A percentile compares a stretch with the other conserved stretches of the same genome.
These are phyloP conservation scores for Danio choprae DNA, from an alignment of 2,797 vertebrate species.

Conservation along the genomic window DNA sequence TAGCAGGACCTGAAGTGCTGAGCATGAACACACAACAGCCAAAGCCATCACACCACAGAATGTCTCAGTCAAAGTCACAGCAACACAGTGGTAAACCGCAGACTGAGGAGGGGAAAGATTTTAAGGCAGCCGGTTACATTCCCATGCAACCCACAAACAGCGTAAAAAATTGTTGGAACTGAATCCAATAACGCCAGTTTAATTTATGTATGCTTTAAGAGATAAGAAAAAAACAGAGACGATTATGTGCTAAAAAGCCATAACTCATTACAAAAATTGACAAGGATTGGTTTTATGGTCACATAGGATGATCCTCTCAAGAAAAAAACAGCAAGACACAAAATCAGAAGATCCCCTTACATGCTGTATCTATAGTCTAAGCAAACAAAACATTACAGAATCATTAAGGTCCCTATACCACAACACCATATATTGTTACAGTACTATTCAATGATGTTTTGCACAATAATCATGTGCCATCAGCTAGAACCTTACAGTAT, in stretches of 20 bases:
- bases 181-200: conserved; percentile 1
- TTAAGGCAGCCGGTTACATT: neutral
- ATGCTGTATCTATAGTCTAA: neutral
- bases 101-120: neutral
- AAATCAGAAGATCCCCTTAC: neutral
- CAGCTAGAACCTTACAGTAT: conserved; percentile 1
- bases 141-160: neutral
- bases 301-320: neutral
- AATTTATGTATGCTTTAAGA: neutral
- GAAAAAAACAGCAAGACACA: neutral
- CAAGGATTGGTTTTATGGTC: neutral
- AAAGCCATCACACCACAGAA: neutral
- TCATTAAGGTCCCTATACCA: neutral
- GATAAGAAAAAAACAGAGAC: neutral
- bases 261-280: conserved; percentile 1
- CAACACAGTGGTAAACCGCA: neutral
- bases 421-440: neutral
- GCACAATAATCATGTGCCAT: neutral
- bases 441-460: neutral
- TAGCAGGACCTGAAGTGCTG: neutral
- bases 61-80: conserved; percentile 6
- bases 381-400: neutral
- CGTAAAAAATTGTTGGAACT: neutral
- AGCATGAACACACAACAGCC: neutral
- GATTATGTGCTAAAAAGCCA: neutral